These are phyloP conservation scores for Andrena fulva DNA, from an alignment of 2,888 invertebrate genomes.

Conservation along the genomic window DNA sequence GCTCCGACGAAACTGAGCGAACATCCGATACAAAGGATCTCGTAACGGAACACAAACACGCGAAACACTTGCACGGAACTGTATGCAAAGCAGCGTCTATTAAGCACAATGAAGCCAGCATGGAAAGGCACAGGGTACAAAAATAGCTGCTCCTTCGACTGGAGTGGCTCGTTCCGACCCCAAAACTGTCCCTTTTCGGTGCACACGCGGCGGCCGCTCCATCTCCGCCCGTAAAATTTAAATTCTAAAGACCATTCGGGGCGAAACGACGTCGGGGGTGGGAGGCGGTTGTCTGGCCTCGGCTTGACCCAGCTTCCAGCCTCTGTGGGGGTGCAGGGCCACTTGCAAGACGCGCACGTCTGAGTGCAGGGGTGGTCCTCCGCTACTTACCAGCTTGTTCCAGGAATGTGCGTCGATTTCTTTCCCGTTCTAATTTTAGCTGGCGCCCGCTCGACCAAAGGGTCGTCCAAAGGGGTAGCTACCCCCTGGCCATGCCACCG, in stretches of 20 bases:
- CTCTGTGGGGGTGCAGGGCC: slow-evolving; percentile 51
- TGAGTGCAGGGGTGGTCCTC: slow-evolving; percentile 73
- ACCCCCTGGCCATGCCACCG: slow-evolving; percentile 48
- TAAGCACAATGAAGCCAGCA: not conserved
- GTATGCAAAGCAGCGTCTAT: not conserved
- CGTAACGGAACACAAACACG: not conserved
- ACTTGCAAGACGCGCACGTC: slow-evolving; percentile 65
- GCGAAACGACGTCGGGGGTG: slow-evolving; percentile 35
- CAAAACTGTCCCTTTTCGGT: slow-evolving; percentile 9
- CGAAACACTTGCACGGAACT: not conserved
- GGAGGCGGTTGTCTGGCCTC: slow-evolving; percentile 24
- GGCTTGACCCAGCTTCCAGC: slow-evolving; percentile 65
- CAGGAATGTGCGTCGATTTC: slow-evolving; percentile 79
- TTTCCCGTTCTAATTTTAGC: slow-evolving; percentile 65
- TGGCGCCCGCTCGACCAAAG: slow-evolving; percentile 25
- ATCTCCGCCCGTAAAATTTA: slow-evolving; percentile 57
- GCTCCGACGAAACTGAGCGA: not conserved
- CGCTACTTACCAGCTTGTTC: slow-evolving; percentile 74
- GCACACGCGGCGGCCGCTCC: not conserved
- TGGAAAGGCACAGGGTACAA: not conserved
- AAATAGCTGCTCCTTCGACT: not conserved
- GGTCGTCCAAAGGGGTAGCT: slow-evolving; percentile 36
- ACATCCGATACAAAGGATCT: not conserved
- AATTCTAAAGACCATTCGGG: slow-evolving; percentile 54
- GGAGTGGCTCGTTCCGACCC: not conserved